phyloP scores from a whole-genome alignment of 2,797 vertebrate species.

The Enteromius paludinosus region DNA sequence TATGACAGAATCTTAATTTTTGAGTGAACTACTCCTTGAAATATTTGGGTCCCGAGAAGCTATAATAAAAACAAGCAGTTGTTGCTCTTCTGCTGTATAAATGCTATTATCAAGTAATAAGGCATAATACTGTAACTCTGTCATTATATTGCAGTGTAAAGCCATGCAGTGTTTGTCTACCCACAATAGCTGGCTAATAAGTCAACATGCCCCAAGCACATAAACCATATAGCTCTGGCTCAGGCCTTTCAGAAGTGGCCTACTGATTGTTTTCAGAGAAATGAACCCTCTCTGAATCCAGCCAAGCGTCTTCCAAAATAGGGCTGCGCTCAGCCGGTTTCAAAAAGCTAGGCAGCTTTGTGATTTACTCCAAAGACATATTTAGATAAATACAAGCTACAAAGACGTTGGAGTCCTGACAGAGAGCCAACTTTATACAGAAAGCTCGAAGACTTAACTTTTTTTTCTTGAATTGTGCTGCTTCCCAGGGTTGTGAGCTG shows the following conservation, averaged over 20 bases:
- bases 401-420: slow-evolving; percentile 68
- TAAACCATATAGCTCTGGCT: slow-evolving; percentile 60
- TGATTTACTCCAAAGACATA: slow-evolving; percentile 76
- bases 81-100: slow-evolving; percentile 20
- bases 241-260: slow-evolving; percentile 47
- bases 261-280: slow-evolving; percentile 65
- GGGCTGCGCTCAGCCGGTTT: slow-evolving; percentile 69
- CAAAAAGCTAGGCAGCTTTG: slow-evolving; percentile 72
- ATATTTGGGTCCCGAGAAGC: not conserved
- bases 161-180: slow-evolving; percentile 39
- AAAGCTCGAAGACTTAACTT: slow-evolving; percentile 47
- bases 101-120: slow-evolving; percentile 30
- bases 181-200: slow-evolving; percentile 71
- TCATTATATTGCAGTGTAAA: slow-evolving; percentile 47
- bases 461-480: slow-evolving; percentile 48
- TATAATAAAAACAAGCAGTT: slow-evolving; percentile 7
- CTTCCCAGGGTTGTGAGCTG: slow-evolving; percentile 36
- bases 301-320: slow-evolving; percentile 71
- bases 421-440: slow-evolving; percentile 56
- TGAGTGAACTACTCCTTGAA: not conserved
- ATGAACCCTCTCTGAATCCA: slow-evolving; percentile 63
- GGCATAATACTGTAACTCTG: slow-evolving; percentile 26
- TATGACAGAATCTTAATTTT: slow-evolving; percentile 11
- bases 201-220: slow-evolving; percentile 69
- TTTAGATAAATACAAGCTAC: slow-evolving; percentile 81